Conservation (phyloP, 2,113 vertebrate genomes). For the Poeciliopsis retropinna region DNA sequence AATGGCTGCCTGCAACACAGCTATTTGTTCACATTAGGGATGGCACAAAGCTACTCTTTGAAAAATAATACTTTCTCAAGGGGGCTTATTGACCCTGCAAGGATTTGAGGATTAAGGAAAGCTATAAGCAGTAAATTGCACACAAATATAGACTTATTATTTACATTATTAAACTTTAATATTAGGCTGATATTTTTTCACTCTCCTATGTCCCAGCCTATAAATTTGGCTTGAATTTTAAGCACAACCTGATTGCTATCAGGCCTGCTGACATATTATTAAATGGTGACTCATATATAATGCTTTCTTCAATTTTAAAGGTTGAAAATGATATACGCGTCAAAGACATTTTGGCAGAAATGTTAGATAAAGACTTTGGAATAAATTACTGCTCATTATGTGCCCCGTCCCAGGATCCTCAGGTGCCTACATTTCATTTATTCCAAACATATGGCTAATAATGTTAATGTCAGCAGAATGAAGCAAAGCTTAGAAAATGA, state of each 20-base stretch:
- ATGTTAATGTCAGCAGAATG: conserved; percentile 60
- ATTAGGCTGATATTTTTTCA: conserved; percentile 9
- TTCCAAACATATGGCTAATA: conserved; percentile 59
- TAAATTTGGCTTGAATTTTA: conserved; percentile 29
- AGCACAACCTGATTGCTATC: conserved; percentile 8
- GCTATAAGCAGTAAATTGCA: background rate
- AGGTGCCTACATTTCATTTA: conserved; percentile 45
- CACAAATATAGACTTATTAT: background rate
- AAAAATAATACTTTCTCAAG: conserved; percentile 36
- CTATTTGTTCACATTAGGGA: conserved; percentile 30
- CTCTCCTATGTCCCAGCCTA: conserved; percentile 18
- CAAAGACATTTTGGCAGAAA: conserved; percentile 26
- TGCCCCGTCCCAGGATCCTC: conserved; percentile 36
- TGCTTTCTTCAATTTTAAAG: conserved; percentile 4
- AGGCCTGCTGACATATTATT: conserved; percentile 1
- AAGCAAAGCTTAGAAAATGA: conserved; percentile 57
- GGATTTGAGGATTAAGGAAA: conserved; percentile 33
- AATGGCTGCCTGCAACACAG: conserved; percentile 7
- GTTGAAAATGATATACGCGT: conserved; percentile 15
- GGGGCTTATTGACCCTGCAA: conserved; percentile 16
- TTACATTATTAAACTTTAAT: background rate
- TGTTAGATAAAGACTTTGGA: conserved; percentile 26
- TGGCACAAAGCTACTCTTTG: conserved; percentile 13
- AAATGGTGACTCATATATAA: conserved; percentile 4
- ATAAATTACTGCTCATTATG: conserved; percentile 38